These are phyloP conservation scores for Myocastor coypus DNA, from an alignment of 2,113 vertebrate genomes.

Conservation along the genomic window DNA sequence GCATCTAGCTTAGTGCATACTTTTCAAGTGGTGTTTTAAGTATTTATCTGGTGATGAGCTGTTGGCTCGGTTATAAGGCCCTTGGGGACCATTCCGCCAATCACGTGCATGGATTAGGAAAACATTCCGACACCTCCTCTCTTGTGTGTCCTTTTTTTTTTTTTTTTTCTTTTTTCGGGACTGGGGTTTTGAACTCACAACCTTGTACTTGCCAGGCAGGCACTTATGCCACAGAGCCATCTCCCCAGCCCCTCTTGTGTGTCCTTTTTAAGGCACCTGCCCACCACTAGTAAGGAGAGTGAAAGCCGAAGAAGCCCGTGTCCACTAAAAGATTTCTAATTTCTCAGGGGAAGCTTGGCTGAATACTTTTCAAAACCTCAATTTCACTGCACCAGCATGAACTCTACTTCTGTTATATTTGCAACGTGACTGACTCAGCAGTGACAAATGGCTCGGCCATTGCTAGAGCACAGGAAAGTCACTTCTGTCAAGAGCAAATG, in stretches of 20 bases:
- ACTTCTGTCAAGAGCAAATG: neutral
- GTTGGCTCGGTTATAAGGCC: conserved; percentile 61
- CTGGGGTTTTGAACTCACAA: no score
- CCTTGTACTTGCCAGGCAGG: no score
- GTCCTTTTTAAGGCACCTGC: neutral
- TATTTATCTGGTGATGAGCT: conserved; percentile 56
- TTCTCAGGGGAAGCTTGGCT: neutral
- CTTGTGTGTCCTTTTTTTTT: neutral
- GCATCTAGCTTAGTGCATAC: neutral
- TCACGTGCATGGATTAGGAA: conserved; percentile 54
- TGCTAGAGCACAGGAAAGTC: neutral
- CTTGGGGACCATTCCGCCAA: conserved; percentile 23
- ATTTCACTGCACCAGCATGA: neutral
- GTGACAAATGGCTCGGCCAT: rapidly evolving
- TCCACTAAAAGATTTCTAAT: neutral
- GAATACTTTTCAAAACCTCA: neutral
- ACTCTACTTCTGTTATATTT: neutral
- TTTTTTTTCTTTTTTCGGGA: no score
- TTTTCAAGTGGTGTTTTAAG: conserved; percentile 27
- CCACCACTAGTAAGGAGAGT: neutral
- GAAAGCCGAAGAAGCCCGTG: neutral
- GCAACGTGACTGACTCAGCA: rapidly evolving
- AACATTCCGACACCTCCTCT: neutral
- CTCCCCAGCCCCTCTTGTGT: neutral
- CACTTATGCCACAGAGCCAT: no score